These are phyloP conservation scores for Trichogramma pretiosum DNA, from an alignment of 1,140 invertebrate genomes.

Conservation along the genomic window DNA sequence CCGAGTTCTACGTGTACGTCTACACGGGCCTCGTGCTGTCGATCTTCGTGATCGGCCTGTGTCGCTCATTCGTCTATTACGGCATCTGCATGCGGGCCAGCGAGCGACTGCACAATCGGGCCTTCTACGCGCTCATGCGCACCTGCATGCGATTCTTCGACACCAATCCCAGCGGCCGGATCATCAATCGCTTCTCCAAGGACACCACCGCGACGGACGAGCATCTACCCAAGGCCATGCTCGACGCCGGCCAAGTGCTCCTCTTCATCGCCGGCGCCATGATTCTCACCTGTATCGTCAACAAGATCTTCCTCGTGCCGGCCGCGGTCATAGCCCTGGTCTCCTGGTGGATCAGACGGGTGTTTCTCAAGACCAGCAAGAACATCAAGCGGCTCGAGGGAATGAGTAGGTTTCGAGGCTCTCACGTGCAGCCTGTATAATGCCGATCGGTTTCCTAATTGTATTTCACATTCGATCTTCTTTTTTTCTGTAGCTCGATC, in stretches of 20 bases:
- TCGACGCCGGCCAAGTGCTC: conserved; percentile 64
- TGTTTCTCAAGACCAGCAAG: conserved; percentile 71
- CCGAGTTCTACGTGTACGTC: conserved; percentile 39
- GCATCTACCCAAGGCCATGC: conserved; percentile 59
- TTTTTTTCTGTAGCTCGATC: conserved; percentile 51
- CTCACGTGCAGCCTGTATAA: too few species aligned
- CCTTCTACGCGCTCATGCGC: conserved; percentile 52
- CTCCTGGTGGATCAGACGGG: conserved; percentile 61
- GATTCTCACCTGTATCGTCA: conserved; percentile 59
- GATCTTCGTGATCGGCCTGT: conserved; percentile 39
- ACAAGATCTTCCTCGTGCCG: conserved; percentile 61
- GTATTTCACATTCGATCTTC: background rate
- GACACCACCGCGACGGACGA: conserved; percentile 76
- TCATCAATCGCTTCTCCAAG: conserved; percentile 64
- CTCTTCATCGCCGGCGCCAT: conserved; percentile 52
- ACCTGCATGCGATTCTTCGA: conserved; percentile 65
- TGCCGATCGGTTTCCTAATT: background rate
- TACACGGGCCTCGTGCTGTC: conserved; percentile 40
- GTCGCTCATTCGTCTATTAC: conserved; percentile 50
- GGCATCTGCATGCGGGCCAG: conserved; percentile 53
- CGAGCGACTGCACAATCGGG: conserved; percentile 53
- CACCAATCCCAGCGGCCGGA: conserved; percentile 59
- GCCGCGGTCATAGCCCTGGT: conserved; percentile 55
- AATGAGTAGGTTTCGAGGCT: conserved; percentile 56
- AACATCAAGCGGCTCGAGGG: conserved; percentile 77